Conservation (phyloP, 2,113 vertebrate genomes). For the Chloropsis cyanopogon region DNA sequence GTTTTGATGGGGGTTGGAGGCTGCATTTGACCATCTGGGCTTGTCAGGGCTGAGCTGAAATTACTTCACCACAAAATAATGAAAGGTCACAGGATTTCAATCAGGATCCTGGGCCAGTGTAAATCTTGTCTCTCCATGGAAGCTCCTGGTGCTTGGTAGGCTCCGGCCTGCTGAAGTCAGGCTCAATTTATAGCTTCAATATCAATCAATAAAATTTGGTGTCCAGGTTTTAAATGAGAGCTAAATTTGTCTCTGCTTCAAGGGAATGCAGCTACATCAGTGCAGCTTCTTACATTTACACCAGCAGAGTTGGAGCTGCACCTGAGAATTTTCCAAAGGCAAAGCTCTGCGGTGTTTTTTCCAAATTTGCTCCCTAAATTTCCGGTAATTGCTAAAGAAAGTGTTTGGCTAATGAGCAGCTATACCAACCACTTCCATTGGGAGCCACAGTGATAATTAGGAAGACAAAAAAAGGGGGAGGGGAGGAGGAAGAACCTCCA, state of each 20-base stretch:
- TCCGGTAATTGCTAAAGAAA: neutral
- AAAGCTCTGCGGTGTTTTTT: neutral
- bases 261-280: neutral
- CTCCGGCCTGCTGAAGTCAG: neutral
- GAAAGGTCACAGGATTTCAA: slow-evolving; percentile 45
- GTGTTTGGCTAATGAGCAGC: slow-evolving; percentile 25
- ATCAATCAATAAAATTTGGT: neutral
- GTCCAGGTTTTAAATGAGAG: neutral
- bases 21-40: neutral
- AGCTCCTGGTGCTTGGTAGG: neutral
- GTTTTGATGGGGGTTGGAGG: neutral
- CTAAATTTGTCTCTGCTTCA: neutral
- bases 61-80: neutral
- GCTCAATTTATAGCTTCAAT: slow-evolving; percentile 6
- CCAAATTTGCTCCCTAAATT: neutral
- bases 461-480: neutral
- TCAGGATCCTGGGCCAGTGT: neutral
- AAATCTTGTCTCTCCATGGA: neutral
- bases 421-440: neutral
- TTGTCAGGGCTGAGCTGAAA: neutral
- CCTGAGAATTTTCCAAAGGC: neutral
- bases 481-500: neutral
- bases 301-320: neutral
- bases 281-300: neutral
- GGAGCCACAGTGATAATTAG: slow-evolving; percentile 12